These are phyloP conservation scores for Atta colombica DNA, from an alignment of 1,140 invertebrate genomes.

Conservation along the genomic window DNA sequence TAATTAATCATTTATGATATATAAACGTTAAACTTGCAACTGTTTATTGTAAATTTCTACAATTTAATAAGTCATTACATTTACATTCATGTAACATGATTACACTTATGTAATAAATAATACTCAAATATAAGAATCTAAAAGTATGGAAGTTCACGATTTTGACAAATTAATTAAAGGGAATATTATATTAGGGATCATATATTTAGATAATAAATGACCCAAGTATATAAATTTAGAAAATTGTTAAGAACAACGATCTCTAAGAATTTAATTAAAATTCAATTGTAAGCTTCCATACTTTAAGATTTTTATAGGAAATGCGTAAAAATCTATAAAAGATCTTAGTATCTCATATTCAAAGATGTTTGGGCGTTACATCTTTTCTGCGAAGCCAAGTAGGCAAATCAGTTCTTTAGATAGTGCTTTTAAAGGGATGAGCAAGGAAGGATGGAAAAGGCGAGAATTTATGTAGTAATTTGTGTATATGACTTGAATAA, in stretches of 20 bases:
- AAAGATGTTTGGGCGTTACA: neutral
- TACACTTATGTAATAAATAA: no score
- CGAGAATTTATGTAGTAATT: conserved; percentile 83
- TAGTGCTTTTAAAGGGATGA: conserved; percentile 8
- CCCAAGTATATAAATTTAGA: neutral
- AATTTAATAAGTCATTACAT: neutral
- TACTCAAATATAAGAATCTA: no score
- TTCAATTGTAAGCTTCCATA: neutral
- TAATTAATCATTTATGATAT: neutral
- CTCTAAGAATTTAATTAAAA: neutral
- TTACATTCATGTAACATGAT: neutral
- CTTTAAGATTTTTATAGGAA: neutral
- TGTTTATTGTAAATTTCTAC: neutral
- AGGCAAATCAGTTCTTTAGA: neutral
- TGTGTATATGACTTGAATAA: conserved; percentile 84
- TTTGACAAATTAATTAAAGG: no score
- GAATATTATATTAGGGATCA: no score
- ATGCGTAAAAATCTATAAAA: neutral
- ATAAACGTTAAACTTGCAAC: neutral
- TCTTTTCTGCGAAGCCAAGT: neutral
- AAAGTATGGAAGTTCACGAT: no score
- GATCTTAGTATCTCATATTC: neutral
- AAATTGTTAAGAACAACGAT: neutral
- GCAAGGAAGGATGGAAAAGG: conserved; percentile 49
- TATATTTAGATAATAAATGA: neutral